Evolutionary conservation across 2,113 vertebrate genomes (phyloP).

Genomic region (Dascyllus trimaculatus): DNA sequence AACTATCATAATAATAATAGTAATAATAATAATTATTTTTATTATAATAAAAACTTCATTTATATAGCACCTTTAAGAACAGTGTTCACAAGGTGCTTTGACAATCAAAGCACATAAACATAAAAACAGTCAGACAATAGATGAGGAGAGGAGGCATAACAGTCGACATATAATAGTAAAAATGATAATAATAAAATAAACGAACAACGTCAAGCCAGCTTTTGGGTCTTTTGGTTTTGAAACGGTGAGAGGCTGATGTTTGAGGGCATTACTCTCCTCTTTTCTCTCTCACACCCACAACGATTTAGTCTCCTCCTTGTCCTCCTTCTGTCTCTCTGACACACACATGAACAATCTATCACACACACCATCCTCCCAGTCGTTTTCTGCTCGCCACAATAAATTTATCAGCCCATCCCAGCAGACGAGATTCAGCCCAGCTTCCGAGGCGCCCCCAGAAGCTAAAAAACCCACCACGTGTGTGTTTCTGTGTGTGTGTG

Average conservation of each 20-base stretch:
- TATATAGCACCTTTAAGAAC: too few species aligned
- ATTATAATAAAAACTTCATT: too few species aligned
- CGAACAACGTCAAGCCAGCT: conserved; percentile 17
- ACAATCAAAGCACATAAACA: too few species aligned
- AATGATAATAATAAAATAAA: too few species aligned
- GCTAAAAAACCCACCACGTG: conserved; percentile 34
- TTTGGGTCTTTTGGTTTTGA: conserved; percentile 31
- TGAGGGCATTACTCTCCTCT: conserved; percentile 49
- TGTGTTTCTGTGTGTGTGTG: conserved; percentile 4
- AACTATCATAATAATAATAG: too few species aligned
- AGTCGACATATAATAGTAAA: too few species aligned
- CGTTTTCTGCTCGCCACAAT: conserved; percentile 55
- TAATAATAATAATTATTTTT: too few species aligned
- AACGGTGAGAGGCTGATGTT: conserved; percentile 43
- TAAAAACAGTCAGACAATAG: too few species aligned
- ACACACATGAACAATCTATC: conserved; percentile 38
- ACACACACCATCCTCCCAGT: conserved; percentile 44
- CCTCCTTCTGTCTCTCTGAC: conserved; percentile 44
- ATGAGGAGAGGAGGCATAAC: too few species aligned
- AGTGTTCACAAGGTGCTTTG: too few species aligned
- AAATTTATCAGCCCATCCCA: conserved; percentile 67
- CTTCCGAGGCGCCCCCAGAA: conserved; percentile 42
- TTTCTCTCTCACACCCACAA: conserved; percentile 20
- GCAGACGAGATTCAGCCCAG: conserved; percentile 52
- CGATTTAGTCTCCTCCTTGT: conserved; percentile 33